Evolutionary conservation across 1,140 invertebrate genomes (phyloP).

Genomic region (Lordiphosa clarofinis): DNA sequence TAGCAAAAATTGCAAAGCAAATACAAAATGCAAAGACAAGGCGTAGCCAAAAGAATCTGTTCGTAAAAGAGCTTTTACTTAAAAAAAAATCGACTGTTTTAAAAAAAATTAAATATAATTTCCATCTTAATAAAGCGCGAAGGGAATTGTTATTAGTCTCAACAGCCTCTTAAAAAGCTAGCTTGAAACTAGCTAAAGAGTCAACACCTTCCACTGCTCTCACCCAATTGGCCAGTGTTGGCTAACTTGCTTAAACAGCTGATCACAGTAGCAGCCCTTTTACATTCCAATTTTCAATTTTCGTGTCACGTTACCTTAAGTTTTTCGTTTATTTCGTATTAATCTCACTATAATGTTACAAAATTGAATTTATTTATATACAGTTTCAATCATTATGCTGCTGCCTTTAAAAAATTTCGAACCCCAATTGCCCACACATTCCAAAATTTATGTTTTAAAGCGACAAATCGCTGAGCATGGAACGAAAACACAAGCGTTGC

Average conservation of each 20-base stretch:
- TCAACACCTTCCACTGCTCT: too few relatives aligned
- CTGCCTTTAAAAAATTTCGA: conserved; percentile 27
- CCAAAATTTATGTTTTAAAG: conserved; percentile 30
- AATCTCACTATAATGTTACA: conserved; percentile 31
- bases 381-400: conserved; percentile 42
- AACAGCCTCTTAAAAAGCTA: too few relatives aligned
- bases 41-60: too few relatives aligned
- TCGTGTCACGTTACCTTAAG: background rate
- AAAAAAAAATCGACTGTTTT: too few relatives aligned
- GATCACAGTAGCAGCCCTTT: background rate
- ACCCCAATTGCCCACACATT: conserved; percentile 1
- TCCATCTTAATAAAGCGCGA: too few relatives aligned
- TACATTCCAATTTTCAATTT: background rate
- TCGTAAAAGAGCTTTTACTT: too few relatives aligned
- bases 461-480: conserved; percentile 44
- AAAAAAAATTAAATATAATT: too few relatives aligned
- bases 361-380: conserved; percentile 31
- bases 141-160: too few relatives aligned
- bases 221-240: background rate
- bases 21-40: too few relatives aligned
- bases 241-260: background rate
- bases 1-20: too few relatives aligned
- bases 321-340: background rate
- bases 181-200: too few relatives aligned
- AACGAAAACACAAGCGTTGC: conserved; percentile 43